Evolutionary conservation across 2,888 invertebrate genomes (phyloP).

Genomic region (Protodeltote pygarga): DNA sequence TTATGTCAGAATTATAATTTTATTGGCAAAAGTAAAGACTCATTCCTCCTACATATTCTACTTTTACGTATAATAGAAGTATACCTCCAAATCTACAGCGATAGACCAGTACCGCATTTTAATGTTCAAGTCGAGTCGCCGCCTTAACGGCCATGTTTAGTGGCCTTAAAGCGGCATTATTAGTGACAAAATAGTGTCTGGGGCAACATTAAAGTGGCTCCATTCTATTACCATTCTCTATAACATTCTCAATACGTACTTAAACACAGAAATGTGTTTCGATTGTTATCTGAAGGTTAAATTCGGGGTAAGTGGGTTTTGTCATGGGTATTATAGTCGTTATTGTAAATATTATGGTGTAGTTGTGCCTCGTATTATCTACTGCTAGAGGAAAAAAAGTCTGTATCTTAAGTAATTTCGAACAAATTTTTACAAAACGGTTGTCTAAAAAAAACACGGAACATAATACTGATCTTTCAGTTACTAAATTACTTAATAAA

Average conservation of each 20-base stretch:
- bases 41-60: no score
- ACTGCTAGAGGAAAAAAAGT: no score
- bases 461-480: no score
- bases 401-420: no score
- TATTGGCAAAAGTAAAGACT: no score
- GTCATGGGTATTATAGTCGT: conserved; percentile 7
- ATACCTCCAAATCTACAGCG: conserved; percentile 14
- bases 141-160: conserved; percentile 56
- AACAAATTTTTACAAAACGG: no score
- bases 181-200: conserved; percentile 59
- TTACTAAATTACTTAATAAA: no score
- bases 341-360: conserved; percentile 3
- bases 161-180: conserved; percentile 56
- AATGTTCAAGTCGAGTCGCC: conserved; percentile 27
- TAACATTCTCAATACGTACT: conserved; percentile 37
- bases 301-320: conserved; percentile 21
- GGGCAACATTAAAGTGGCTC: conserved; percentile 53
- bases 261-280: conserved; percentile 43
- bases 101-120: conserved; percentile 33
- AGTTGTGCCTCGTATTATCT: neutral
- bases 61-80: conserved; percentile 14
- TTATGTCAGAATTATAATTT: no score
- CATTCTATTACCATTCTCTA: conserved; percentile 54
- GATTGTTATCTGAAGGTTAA: conserved; percentile 41
- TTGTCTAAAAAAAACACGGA: no score